Evolutionary conservation across 2,888 invertebrate genomes (phyloP), one percentile per base, ranked within the genome.

Genomic region (Aspidiotus rigidus): DNA sequence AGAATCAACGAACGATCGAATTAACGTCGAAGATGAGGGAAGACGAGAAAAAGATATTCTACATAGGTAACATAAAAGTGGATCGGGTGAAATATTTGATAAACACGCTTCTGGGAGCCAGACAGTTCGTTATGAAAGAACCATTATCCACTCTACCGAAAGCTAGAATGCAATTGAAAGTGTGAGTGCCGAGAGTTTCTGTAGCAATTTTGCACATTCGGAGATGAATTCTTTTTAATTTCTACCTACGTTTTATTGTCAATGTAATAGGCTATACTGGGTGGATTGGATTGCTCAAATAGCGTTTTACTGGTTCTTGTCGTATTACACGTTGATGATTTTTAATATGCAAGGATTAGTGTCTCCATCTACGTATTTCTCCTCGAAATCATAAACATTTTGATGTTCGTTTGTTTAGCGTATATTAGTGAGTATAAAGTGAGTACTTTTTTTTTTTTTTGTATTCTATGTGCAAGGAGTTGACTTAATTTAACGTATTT

Each of bases 121-220:
- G 94, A 15, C 85, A 87, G 73, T 94, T 84, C 77, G 88, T 90
- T 75, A 81, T 93, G 70, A 91, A 92, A 72, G 95, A 96, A 74
- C 87, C 88, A 74, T 85, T 87, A 0, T 82, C 85, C 10, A 88
- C 88, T 0, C 76, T 93, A 28, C 89, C 91, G 0, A 82, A 85
- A 57, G 89, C 91, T 0, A 82, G 86, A 72, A 82, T 80, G 71
- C 79, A 86, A 16, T 77, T 86, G 1, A 82, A 77, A 75, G 83
- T 84, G 86, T 86, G 76, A 81, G 81, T 74, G 75, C 73, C 42
- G 16, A 28, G 28, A 28, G 28, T 28, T 28, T 28, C 28, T 28
- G 28, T 28, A 5, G 28, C 28, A 28, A 28, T 28, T 28, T 28
- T 28, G 49, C 49, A 6, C 49, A 28, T 49, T 49, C 49, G n/a